Evolutionary conservation across 53 echinoderm and acorn worm species (phyloP).

Genomic region (Astropecten irregularis): DNA sequence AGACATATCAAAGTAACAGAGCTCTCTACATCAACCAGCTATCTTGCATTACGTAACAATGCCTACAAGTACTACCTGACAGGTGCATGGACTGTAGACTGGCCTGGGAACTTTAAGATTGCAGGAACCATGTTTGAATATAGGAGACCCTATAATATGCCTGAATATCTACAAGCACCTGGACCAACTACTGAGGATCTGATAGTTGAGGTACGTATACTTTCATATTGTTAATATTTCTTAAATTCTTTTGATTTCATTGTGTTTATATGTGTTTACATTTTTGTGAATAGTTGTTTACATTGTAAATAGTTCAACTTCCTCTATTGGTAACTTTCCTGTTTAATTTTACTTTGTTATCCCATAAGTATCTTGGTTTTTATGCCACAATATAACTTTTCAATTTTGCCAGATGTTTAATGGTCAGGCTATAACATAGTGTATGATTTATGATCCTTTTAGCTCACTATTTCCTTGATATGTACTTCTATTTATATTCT

Average conservation of each 20-base stretch:
- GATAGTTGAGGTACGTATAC: constrained; percentile 80
- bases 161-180: constrained; percentile 72
- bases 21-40: constrained; percentile 72
- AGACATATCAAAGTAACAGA: constrained; percentile 80
- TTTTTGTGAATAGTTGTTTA: too few species aligned
- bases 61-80: constrained; percentile 92
- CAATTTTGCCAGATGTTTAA: too few species aligned
- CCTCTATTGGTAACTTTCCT: too few species aligned
- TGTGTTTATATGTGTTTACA: not conserved
- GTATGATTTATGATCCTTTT: too few species aligned
- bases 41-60: constrained; percentile 85
- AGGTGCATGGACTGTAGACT: constrained; percentile 95
- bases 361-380: too few species aligned
- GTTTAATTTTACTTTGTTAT: too few species aligned
- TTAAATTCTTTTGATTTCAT: not conserved
- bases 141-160: constrained; percentile 77
- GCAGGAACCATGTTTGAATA: constrained; percentile 89
- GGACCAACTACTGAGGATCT: constrained; percentile 90
- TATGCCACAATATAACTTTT: too few species aligned
- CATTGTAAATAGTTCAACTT: not conserved
- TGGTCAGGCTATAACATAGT: too few species aligned
- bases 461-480: too few species aligned
- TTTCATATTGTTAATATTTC: too few species aligned
- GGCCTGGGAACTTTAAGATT: constrained; percentile 95
- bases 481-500: too few species aligned